Evolutionary conservation across 2,797 vertebrate species (phyloP).

Genomic region (Pseudochirops corinnae): DNA sequence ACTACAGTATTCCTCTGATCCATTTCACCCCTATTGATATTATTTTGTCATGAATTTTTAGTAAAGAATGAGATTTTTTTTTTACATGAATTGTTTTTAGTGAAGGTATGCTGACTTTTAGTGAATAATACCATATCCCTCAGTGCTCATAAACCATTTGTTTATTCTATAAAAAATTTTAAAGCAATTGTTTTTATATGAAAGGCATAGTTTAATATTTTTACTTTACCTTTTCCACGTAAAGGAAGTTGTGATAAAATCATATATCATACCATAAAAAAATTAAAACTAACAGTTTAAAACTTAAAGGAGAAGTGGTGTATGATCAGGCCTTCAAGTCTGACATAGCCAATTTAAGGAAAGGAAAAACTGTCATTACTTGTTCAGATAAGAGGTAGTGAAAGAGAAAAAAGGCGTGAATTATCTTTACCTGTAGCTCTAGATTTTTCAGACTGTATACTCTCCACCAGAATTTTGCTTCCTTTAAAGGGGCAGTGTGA

Average conservation of each 20-base stretch:
- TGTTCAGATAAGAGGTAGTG: constrained; percentile 33
- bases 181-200: constrained; percentile 81
- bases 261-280: constrained; percentile 49
- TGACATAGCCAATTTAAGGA: constrained; percentile 28
- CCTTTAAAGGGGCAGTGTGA: neutral
- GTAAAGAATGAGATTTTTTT: neutral
- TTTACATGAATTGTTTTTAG: neutral
- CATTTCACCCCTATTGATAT: neutral
- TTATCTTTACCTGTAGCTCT: constrained; percentile 27
- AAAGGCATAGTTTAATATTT: constrained; percentile 72
- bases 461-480: constrained; percentile 47
- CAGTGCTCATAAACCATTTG: neutral
- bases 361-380: neutral
- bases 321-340: constrained; percentile 50
- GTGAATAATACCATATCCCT: neutral
- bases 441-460: constrained; percentile 27
- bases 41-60: neutral
- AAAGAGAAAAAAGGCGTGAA: constrained; percentile 28
- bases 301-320: constrained; percentile 43
- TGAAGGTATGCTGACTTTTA: neutral
- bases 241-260: constrained; percentile 53
- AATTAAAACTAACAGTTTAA: constrained; percentile 38
- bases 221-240: constrained; percentile 72
- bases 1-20: neutral
- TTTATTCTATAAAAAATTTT: neutral